Base-by-base conservation (phyloP, 1,140 invertebrate species). In the Drosophila bipectinata region DNA sequence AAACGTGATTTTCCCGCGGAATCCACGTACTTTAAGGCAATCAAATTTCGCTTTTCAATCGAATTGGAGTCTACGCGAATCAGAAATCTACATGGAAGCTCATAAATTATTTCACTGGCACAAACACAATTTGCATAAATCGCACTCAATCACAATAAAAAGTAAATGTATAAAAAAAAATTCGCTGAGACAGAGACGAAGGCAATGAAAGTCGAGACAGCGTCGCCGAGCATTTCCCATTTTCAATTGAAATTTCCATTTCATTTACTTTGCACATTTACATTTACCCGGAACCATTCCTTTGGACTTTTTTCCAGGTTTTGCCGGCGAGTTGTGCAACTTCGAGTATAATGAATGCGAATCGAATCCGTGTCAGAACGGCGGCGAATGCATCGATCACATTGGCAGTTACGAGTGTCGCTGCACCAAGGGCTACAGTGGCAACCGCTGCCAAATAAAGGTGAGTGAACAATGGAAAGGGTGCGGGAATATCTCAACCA, bases 291-390 rank as follows among this genome's bases (percentile, higher is more conserved):
- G 48, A 54, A 74, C 69, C 54, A 60, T 21, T 37, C 37, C 12
- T 4, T 10, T 12, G 28, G 0, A 39, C 26, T 30, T 28, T 30
- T 32, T 37, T 53, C 37, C 75, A 82, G 97, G 94, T 28, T 97
- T 95, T 88, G 95, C 94, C 39, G 97, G 97, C 12, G 93, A 94
- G 10, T 93, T 94, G 51, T 98, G 97, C 92, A 95, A 97, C 79
- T 93, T 95, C 68, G 95, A 95, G 74, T 94, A 95, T 74, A 98
- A 98, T 93, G 97, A 97, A 74, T 99, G 98, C 92, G 97, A 98
- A 93, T 96, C 95, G 26, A 94, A 95, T 60, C 98, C 98, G 4
- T 98, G 97, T 92, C 92, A 94, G 57, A 97, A 97, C 92, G 96
- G 96, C 18, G 97, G 96, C 57, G 95, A 95, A 10, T 98, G 97